Evolutionary conservation across 2,888 invertebrate genomes (phyloP), one percentile per base, ranked within the genome.

Genomic region (Julus scandinavius): DNA sequence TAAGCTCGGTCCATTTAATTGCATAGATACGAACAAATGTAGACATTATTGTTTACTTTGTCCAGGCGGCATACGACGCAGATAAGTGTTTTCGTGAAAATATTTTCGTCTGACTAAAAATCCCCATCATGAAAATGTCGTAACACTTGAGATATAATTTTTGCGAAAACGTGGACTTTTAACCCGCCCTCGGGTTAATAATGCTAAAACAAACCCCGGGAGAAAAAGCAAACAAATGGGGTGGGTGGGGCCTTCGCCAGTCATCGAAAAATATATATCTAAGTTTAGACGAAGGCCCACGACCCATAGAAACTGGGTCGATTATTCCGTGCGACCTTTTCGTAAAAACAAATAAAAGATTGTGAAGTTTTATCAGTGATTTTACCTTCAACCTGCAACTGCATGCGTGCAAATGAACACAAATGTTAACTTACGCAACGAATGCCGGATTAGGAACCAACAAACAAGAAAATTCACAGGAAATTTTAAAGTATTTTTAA

Each of bases 231-330:
- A 72, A 72, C 72, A 72, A 72, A 72, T n/a, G 72, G 20, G 72
- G 72, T 6, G 72, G 72, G 72, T 72, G 72, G 72, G 72, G 72
- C 11, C 72, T 29, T 72, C 72, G 72, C 29, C 72, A 72, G 7
- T 72, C 72, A 11, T n/a, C 20, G 9, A 20, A 72, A 63, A 63
- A 63, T 63, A 17, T 63, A 63, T 63, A 63, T 72, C 29, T 72
- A 72, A 29, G 20, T 29, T 29, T 29, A 20, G 20, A 72, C 72
- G 72, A 72, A 72, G 72, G 72, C 72, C 72, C 72, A 29, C 72
- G 72, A 72, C 72, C 72, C 72, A 72, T 11, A 20, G 72, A 72
- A 72, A 72, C 72, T 72, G 72, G 72, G 72, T 72, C 72, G 72
- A 72, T 72, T 72, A 72, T 72, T 72, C 9, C 72, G 72, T 72